These are phyloP conservation scores for Acrocephalus kingi DNA, from an alignment of 2,113 vertebrate genomes.

Conservation along the genomic window DNA sequence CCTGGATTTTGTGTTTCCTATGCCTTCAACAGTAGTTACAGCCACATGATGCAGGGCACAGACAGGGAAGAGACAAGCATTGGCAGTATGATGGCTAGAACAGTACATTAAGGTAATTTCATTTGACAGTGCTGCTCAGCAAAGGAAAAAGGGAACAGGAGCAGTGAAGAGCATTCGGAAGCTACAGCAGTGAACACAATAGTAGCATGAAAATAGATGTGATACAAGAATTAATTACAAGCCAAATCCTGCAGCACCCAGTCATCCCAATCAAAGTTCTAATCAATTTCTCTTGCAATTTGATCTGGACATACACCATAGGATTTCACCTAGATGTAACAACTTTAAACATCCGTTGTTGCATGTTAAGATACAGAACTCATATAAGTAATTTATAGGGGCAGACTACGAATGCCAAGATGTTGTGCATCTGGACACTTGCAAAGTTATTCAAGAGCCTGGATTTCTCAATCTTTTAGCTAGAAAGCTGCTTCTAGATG, in stretches of 20 bases:
- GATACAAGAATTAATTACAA: not conserved
- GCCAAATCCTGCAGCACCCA: not conserved
- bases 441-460: not conserved
- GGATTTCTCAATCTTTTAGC: not conserved
- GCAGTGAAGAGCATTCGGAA: not conserved
- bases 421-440: not conserved
- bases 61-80: slow-evolving; percentile 90
- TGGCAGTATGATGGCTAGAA: slow-evolving; percentile 83
- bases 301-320: not conserved
- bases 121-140: not conserved
- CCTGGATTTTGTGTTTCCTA: slow-evolving; percentile 87
- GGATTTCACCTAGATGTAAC: not conserved
- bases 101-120: slow-evolving; percentile 70
- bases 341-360: not conserved
- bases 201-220: not conserved
- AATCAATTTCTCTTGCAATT: not conserved
- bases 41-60: slow-evolving; percentile 88
- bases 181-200: not conserved
- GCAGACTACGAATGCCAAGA: not conserved
- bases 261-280: not conserved
- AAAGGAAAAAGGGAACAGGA: not conserved
- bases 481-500: not conserved
- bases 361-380: not conserved
- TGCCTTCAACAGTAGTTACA: slow-evolving; percentile 94
- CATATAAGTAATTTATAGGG: not conserved